These are phyloP conservation scores for Sinocyclocheilus rhinocerous DNA, from an alignment of 2,113 vertebrate genomes.

Conservation along the genomic window DNA sequence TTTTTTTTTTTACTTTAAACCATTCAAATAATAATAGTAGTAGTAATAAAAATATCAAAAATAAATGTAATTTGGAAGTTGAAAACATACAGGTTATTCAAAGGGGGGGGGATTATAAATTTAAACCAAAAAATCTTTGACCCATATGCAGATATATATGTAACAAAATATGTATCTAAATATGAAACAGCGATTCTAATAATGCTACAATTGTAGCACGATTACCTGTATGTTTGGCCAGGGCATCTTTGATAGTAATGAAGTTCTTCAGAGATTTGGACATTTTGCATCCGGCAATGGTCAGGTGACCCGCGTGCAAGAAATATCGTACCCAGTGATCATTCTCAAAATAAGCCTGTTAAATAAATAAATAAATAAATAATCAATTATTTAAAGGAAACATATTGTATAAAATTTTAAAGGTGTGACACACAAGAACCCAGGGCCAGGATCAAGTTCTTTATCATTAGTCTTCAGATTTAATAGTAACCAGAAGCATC, in stretches of 20 bases:
- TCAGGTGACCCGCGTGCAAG: slow-evolving; percentile 95
- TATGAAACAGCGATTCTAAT: neutral
- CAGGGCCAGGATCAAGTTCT: neutral
- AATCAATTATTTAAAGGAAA: too few species aligned
- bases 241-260: slow-evolving; percentile 96
- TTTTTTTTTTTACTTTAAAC: too few species aligned
- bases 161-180: neutral
- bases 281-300: slow-evolving; percentile 99
- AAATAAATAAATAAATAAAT: too few species aligned
- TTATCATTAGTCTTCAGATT: neutral
- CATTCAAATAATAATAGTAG: too few species aligned
- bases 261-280: slow-evolving; percentile 99
- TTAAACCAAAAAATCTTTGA: neutral
- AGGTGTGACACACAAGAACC: neutral
- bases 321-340: slow-evolving; percentile 97
- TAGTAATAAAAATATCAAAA: too few species aligned
- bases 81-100: neutral
- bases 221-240: slow-evolving; percentile 87
- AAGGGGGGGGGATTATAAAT: neutral
- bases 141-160: neutral
- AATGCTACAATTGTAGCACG: neutral
- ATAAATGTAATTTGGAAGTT: too few species aligned
- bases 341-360: slow-evolving; percentile 90
- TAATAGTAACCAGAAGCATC: neutral
- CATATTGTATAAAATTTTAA: too few species aligned